A percentile compares a stretch with the other conserved stretches of the same genome.
These are phyloP conservation scores for Drusus annulatus DNA, from an alignment of 1,140 invertebrate genomes.

Conservation along the genomic window DNA sequence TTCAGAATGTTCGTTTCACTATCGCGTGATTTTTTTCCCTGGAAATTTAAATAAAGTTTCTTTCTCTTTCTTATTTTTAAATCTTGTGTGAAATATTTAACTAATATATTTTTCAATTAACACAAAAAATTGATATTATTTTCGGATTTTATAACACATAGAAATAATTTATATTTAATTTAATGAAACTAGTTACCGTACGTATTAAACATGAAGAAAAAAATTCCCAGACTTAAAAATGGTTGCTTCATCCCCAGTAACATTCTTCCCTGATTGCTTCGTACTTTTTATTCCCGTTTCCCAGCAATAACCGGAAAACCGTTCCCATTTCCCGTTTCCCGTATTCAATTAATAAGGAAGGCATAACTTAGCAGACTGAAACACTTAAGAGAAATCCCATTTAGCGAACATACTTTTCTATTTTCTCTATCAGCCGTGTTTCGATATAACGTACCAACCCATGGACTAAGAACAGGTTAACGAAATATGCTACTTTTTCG, in stretches of 20 bases:
- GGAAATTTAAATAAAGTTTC: too few species aligned
- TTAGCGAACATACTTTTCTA: conserved; percentile 33
- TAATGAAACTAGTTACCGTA: too few species aligned
- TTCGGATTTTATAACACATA: too few species aligned
- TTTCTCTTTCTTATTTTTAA: too few species aligned
- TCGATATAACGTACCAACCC: conserved; percentile 14
- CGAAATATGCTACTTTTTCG: conserved; percentile 1
- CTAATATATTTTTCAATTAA: too few species aligned
- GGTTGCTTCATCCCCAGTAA: neutral
- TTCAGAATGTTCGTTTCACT: too few species aligned
- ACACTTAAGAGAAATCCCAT: conserved; percentile 34
- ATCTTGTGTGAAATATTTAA: too few species aligned
- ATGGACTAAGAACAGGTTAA: neutral
- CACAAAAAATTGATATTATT: too few species aligned
- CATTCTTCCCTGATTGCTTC: conserved; percentile 25
- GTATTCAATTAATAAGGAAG: conserved; percentile 54
- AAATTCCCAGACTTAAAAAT: too few species aligned
- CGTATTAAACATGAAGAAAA: too few species aligned
- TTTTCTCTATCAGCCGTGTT: conserved; percentile 10
- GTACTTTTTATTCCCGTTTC: conserved; percentile 33
- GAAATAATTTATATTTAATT: too few species aligned
- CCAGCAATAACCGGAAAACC: conserved; percentile 39
- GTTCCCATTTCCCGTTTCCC: conserved; percentile 48
- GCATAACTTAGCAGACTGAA: conserved; percentile 50
- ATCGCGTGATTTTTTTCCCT: too few species aligned